phyloP scores from a whole-genome alignment of 2,797 vertebrate species.

The Melanotaenia trifasciata region DNA sequence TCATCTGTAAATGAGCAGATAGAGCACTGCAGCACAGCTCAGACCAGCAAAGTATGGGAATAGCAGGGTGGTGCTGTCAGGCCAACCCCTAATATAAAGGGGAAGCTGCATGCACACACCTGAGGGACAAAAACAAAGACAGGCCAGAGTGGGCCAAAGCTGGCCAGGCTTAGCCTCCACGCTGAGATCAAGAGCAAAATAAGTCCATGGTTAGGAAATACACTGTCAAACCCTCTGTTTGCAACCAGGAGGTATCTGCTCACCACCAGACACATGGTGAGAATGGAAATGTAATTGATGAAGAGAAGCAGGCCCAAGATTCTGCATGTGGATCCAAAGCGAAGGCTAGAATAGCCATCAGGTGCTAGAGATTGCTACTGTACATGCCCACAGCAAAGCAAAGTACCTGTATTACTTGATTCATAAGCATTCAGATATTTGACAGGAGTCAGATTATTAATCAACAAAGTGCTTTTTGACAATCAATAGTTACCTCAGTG shows the following conservation, averaged over 20 bases:
- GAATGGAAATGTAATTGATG: conserved; percentile 89
- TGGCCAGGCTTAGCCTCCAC: conserved; percentile 83
- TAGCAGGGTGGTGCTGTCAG: conserved; percentile 88
- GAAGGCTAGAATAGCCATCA: conserved; percentile 89
- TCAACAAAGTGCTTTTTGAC: no score
- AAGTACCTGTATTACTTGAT: conserved; percentile 84
- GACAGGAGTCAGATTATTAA: no score
- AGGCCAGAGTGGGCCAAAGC: conserved; percentile 88
- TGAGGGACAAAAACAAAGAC: conserved; percentile 85
- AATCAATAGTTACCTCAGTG: neutral
- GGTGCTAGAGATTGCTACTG: conserved; percentile 85
- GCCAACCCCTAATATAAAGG: conserved; percentile 84
- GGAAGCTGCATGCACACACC: conserved; percentile 93
- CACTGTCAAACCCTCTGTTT: conserved; percentile 81
- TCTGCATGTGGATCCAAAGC: conserved; percentile 77
- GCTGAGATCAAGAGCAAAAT: conserved; percentile 74
- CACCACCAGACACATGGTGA: conserved; percentile 87
- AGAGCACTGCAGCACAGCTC: conserved; percentile 86
- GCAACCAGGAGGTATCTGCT: conserved; percentile 89
- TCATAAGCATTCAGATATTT: conserved; percentile 67
- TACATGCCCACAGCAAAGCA: conserved; percentile 85
- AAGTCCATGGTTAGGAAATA: conserved; percentile 80
- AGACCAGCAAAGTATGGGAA: conserved; percentile 88
- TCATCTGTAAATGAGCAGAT: conserved; percentile 87
- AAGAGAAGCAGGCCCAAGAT: conserved; percentile 89